These are phyloP conservation scores for Microtus ochrogaster DNA, from an alignment of 2,113 vertebrate species.

Conservation along the genomic window DNA sequence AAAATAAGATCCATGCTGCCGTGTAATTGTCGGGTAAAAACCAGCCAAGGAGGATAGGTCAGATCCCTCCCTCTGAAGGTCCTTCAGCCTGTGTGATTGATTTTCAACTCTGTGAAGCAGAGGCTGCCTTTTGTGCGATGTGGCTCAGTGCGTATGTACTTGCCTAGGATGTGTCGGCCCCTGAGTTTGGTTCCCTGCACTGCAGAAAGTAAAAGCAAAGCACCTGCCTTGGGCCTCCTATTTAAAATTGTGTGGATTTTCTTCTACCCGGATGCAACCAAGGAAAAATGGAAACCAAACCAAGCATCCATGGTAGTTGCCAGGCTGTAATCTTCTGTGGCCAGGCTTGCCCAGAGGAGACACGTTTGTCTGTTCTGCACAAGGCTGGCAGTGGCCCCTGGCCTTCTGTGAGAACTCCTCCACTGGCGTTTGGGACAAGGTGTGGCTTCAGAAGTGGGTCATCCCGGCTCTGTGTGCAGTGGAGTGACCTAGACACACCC, in stretches of 20 bases:
- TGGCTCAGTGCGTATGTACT: background rate
- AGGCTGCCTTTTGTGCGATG: background rate
- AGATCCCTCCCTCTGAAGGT: background rate
- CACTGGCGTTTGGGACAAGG: background rate
- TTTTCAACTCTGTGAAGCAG: background rate
- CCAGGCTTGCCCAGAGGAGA: background rate
- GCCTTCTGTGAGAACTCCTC: background rate
- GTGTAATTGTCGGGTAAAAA: background rate
- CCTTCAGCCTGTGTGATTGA: background rate
- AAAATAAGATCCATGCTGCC: background rate
- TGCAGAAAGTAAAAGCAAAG: background rate
- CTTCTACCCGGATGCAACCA: background rate
- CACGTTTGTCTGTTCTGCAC: background rate
- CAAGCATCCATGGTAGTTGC: background rate
- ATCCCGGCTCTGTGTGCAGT: background rate
- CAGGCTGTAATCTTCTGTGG: no score
- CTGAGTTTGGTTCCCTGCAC: background rate
- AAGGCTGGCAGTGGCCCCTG: background rate
- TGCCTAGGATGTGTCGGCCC: background rate
- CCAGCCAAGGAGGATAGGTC: background rate
- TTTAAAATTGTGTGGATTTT: background rate
- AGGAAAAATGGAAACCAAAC: background rate
- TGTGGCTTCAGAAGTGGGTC: background rate
- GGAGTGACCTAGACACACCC: no score
- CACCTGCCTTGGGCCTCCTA: no score